Percentiles rank a stretch among this genome's conserved stretches.
Conservation (phyloP, 2,888 invertebrate genomes). For the Pristionchus arcanus region DNA sequence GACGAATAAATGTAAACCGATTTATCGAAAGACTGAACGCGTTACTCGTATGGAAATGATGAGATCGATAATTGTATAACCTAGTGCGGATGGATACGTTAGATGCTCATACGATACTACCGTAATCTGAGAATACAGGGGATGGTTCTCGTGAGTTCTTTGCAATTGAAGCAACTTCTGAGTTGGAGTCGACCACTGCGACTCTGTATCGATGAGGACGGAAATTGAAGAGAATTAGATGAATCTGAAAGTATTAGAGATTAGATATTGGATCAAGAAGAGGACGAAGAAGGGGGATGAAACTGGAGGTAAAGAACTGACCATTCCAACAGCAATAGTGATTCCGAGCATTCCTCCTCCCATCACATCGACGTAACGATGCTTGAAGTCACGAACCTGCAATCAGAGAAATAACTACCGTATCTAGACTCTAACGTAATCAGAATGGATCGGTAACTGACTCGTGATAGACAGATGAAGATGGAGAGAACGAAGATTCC, state of each 20-base stretch:
- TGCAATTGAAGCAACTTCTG: conserved; percentile 36
- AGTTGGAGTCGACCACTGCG: conserved; percentile 48
- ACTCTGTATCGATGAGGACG: conserved; percentile 56
- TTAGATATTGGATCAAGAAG: background rate
- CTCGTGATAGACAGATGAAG: conserved; percentile 69
- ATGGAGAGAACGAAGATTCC: conserved; percentile 66
- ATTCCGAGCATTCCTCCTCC: conserved; percentile 71
- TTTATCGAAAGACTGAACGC: conserved; percentile 11
- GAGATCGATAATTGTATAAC: conserved; percentile 36
- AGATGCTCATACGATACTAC: conserved; percentile 42
- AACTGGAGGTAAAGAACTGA: conserved; percentile 13
- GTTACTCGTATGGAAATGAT: background rate
- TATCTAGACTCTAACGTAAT: background rate
- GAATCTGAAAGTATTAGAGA: conserved; percentile 37
- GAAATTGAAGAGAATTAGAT: conserved; percentile 56
- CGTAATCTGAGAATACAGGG: conserved; percentile 54
- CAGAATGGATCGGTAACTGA: conserved; percentile 57
- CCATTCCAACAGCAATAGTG: conserved; percentile 63
- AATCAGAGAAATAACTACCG: background rate
- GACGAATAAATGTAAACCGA: background rate
- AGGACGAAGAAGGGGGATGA: background rate
- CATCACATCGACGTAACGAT: conserved; percentile 67
- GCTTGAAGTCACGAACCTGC: conserved; percentile 67
- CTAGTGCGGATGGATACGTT: background rate
- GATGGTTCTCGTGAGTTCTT: conserved; percentile 52